phyloP scores from a whole-genome alignment of 2,113 vertebrate species.

The Rousettus leschenaultii region DNA sequence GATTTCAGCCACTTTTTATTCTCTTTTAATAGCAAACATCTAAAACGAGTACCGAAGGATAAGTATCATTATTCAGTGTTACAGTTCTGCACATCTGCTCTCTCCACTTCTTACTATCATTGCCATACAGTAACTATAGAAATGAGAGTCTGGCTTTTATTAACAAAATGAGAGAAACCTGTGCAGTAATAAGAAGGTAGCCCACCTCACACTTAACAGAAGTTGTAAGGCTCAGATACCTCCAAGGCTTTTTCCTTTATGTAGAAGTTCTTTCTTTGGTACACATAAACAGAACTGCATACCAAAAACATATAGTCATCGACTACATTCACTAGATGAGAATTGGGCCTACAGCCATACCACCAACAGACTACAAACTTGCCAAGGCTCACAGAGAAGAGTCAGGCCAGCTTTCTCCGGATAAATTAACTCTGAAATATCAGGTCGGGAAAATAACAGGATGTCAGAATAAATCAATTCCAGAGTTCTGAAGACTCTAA shows the following conservation, averaged over 20 bases:
- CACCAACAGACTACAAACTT: conserved; percentile 75
- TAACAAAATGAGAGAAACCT: conserved; percentile 62
- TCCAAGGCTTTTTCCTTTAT: conserved; percentile 76
- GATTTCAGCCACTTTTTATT: background rate
- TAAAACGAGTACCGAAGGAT: background rate
- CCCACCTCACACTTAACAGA: conserved; percentile 61
- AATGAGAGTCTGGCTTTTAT: conserved; percentile 62
- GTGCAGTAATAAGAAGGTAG: conserved; percentile 52
- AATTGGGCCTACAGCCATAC: conserved; percentile 75
- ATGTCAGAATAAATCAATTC: conserved; percentile 16
- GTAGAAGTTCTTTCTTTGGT: conserved; percentile 64
- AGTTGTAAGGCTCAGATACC: conserved; percentile 68
- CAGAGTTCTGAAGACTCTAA: background rate
- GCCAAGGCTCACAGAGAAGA: conserved; percentile 67
- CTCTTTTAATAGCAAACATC: background rate
- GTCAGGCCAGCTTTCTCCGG: conserved; percentile 48
- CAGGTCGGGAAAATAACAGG: conserved; percentile 36
- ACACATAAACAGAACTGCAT: conserved; percentile 74
- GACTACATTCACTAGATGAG: conserved; percentile 60
- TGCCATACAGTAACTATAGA: background rate
- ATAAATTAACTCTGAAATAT: conserved; percentile 66
- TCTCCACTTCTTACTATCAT: conserved; percentile 12
- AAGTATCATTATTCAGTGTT: background rate
- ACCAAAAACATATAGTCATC: conserved; percentile 73
- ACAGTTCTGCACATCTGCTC: conserved; percentile 26